Evolutionary conservation across 1,140 invertebrate species (phyloP).

Genomic region (Cherax quadricarinatus): DNA sequence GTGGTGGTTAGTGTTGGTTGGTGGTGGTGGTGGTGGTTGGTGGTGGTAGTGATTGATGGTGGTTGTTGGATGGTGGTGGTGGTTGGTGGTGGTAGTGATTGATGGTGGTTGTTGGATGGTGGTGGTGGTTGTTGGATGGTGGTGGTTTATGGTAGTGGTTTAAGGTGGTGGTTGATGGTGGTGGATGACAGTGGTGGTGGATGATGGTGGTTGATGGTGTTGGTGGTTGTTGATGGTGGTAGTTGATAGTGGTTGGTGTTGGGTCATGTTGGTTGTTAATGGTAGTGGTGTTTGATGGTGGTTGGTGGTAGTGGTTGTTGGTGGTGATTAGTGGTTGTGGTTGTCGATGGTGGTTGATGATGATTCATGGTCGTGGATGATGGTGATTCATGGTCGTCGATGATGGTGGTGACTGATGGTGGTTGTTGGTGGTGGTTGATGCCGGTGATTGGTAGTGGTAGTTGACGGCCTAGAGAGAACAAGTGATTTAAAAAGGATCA

Average conservation of each 20-base stretch:
- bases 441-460: no score
- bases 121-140: not conserved
- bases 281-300: not conserved
- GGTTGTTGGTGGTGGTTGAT: no score
- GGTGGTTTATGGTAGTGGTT: not conserved
- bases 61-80: not conserved
- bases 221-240: not conserved
- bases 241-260: not conserved
- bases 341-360: no score
- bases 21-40: no score
- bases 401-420: no score
- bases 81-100: not conserved
- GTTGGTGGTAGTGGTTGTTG: not conserved
- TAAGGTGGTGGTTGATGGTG: not conserved
- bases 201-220: not conserved
- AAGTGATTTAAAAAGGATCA: no score
- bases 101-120: not conserved
- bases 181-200: not conserved
- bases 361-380: no score
- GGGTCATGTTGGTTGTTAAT: no score
- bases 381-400: not conserved
- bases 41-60: no score
- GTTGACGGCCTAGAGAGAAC: no score
- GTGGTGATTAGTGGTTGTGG: not conserved
- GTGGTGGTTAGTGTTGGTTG: no score